Conservation (phyloP, 2,888 invertebrate genomes). For the Mylabris sibirica region DNA sequence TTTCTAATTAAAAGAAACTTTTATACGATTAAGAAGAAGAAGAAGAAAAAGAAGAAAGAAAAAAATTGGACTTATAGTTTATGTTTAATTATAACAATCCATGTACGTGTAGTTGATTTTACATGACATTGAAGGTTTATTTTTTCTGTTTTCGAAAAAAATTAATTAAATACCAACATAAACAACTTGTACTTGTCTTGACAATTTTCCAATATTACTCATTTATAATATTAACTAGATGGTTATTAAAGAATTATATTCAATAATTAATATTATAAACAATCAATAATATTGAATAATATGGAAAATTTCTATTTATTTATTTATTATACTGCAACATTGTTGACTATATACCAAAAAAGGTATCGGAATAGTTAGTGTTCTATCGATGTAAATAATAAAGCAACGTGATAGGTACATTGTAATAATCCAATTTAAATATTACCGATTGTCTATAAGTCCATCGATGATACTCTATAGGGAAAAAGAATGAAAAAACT, state of each 20-base stretch:
- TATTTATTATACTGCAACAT: neutral
- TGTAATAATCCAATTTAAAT: neutral
- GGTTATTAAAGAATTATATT: neutral
- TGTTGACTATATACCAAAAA: neutral
- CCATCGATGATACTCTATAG: neutral
- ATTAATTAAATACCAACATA: conserved; percentile 30
- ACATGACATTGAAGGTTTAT: conserved; percentile 28
- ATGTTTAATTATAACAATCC: conserved; percentile 27
- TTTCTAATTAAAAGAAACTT: neutral
- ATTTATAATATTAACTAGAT: conserved; percentile 8
- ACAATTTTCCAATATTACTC: conserved; percentile 24
- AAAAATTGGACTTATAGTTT: conserved; percentile 1
- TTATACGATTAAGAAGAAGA: neutral
- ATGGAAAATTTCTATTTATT: too few relatives aligned
- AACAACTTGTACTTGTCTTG: conserved; percentile 27
- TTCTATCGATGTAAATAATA: neutral
- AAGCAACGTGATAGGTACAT: neutral
- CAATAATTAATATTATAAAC: conserved; percentile 7
- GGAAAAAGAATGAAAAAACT: too few relatives aligned
- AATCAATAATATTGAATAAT: conserved; percentile 7
- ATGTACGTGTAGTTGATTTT: conserved; percentile 20
- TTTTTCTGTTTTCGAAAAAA: conserved; percentile 15
- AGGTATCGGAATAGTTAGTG: neutral
- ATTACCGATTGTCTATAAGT: neutral
- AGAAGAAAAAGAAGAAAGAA: too few relatives aligned